Percentiles rank a stretch among this genome's conserved stretches.
Evolutionary conservation across 2,113 vertebrate genomes (phyloP).

Genomic region (Lepus americanus): DNA sequence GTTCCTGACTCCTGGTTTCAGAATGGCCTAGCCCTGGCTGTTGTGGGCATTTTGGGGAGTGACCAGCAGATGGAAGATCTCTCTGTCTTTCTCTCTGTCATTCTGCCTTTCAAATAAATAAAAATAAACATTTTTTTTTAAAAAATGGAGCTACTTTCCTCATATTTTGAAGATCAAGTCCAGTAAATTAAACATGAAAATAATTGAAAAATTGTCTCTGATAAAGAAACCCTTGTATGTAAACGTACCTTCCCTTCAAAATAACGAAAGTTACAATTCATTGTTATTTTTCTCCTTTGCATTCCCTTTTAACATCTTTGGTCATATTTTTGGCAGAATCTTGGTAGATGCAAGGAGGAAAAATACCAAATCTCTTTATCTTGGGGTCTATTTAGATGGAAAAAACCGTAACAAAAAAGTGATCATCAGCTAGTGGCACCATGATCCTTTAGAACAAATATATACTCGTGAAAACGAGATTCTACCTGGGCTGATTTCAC

Average conservation of each 20-base stretch:
- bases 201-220: not conserved
- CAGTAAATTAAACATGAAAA: not conserved
- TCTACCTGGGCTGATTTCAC: not conserved
- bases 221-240: not conserved
- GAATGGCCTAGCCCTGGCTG: no score
- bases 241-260: not conserved
- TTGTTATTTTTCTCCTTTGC: not conserved
- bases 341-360: conserved; percentile 18
- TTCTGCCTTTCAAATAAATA: no score
- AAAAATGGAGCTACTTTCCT: not conserved
- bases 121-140: no score
- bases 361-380: conserved; percentile 39
- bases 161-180: not conserved
- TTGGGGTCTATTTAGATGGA: not conserved
- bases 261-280: conserved; percentile 28
- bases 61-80: no score
- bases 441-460: not conserved
- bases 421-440: not conserved
- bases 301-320: not conserved
- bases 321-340: not conserved
- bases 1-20: no score
- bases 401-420: not conserved
- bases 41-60: no score
- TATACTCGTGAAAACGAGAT: not conserved
- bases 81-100: no score